These are phyloP conservation scores for Folsomia manolachei DNA, from an alignment of 2,888 invertebrate genomes.

Conservation along the genomic window DNA sequence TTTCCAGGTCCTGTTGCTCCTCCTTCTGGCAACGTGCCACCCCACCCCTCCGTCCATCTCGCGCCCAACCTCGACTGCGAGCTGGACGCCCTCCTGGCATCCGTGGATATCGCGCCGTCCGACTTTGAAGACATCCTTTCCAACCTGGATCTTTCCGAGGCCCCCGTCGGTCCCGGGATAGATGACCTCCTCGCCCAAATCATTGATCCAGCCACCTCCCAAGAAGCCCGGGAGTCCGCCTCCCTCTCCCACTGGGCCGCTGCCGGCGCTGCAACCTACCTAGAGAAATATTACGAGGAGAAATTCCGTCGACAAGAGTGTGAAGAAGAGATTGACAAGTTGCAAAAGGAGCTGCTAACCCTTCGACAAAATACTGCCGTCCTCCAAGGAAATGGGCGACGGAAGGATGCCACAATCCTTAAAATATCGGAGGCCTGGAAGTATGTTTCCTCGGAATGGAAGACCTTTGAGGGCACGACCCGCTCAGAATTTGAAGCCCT, in stretches of 20 bases:
- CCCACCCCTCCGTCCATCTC: neutral
- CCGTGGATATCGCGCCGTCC: slow-evolving; percentile 37
- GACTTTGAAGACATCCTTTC: slow-evolving; percentile 44
- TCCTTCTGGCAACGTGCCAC: neutral
- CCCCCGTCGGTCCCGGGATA: slow-evolving; percentile 17
- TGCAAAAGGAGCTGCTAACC: slow-evolving; percentile 40
- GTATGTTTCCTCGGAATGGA: slow-evolving; percentile 46
- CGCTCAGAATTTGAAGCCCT: slow-evolving; percentile 34
- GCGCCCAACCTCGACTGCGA: slow-evolving; percentile 23
- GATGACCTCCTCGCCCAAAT: slow-evolving; percentile 19
- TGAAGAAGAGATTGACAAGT: slow-evolving; percentile 38
- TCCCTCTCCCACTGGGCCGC: slow-evolving; percentile 37
- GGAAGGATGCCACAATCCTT: slow-evolving; percentile 30
- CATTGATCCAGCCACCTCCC: slow-evolving; percentile 8
- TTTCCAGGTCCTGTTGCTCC: neutral
- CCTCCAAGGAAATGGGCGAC: slow-evolving; percentile 28
- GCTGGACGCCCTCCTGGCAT: slow-evolving; percentile 38
- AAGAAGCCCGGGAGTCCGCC: neutral
- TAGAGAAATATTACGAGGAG: slow-evolving; percentile 47
- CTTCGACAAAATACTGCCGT: slow-evolving; percentile 42
- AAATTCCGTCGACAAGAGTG: slow-evolving; percentile 42
- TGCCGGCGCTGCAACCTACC: slow-evolving; percentile 31
- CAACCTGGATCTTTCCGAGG: slow-evolving; percentile 24
- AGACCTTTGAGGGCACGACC: slow-evolving; percentile 38
- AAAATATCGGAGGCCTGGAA: slow-evolving; percentile 44